These are phyloP conservation scores for Synergus itoensis DNA, from an alignment of 2,888 invertebrate species.

Conservation along the genomic window DNA sequence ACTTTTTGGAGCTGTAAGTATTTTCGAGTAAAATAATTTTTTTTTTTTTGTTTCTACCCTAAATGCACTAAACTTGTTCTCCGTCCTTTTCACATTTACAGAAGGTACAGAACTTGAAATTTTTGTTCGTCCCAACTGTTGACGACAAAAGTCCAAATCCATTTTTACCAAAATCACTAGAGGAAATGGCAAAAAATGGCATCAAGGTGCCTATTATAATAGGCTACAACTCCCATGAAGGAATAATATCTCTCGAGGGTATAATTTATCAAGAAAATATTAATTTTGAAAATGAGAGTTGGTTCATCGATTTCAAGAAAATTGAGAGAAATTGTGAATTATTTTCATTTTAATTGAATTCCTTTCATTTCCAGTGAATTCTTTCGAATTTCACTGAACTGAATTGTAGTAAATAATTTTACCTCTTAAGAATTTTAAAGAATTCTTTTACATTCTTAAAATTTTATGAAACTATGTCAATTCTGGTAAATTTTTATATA, in stretches of 20 bases:
- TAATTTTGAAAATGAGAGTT: not conserved
- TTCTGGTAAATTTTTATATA: too few species aligned
- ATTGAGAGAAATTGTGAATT: too few species aligned
- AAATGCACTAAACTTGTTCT: not conserved
- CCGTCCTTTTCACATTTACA: not conserved
- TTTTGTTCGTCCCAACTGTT: constrained; percentile 57
- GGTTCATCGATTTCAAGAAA: too few species aligned
- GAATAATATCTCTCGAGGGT: constrained; percentile 50
- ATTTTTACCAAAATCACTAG: constrained; percentile 66
- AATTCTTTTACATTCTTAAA: too few species aligned
- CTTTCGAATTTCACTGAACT: too few species aligned
- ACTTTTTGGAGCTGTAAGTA: constrained; percentile 50
- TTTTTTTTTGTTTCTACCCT: not conserved
- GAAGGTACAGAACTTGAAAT: not conserved
- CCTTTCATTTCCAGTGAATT: too few species aligned
- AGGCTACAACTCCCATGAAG: constrained; percentile 80
- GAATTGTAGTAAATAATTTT: too few species aligned
- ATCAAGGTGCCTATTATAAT: constrained; percentile 79
- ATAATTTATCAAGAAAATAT: not conserved
- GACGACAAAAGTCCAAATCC: constrained; percentile 55
- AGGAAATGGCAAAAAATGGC: constrained; percentile 63
- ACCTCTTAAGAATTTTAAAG: too few species aligned
- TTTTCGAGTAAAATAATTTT: not conserved
- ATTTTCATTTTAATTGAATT: too few species aligned
- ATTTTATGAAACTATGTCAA: too few species aligned